A percentile compares a stretch with the other conserved stretches of the same genome.
phyloP scores from a whole-genome alignment of 2,113 vertebrate genomes.

The Coracopsis vasa region DNA sequence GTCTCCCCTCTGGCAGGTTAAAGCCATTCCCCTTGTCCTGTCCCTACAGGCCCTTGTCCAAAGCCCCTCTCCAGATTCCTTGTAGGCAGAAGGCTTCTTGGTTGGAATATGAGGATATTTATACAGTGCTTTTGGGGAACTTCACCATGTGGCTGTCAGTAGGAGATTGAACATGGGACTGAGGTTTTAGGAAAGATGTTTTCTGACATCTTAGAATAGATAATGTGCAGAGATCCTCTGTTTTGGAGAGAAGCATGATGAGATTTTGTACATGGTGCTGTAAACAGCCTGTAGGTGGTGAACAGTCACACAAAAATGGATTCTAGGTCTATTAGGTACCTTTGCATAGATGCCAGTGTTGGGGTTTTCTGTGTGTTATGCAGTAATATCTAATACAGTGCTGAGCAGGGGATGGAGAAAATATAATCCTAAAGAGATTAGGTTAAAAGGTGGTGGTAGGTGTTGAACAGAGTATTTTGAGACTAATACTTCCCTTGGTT shows the following conservation, averaged over 20 bases:
- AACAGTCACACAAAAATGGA: fast-evolving
- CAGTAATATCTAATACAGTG: not conserved
- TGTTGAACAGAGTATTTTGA: not conserved
- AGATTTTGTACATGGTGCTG: not conserved
- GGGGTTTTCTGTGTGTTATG: not conserved
- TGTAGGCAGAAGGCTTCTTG: not conserved
- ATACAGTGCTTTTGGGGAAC: not conserved
- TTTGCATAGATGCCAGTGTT: not conserved
- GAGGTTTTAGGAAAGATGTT: not conserved
- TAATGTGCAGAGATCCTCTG: not conserved
- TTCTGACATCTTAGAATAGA: not conserved
- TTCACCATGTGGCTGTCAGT: not conserved
- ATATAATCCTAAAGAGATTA: not conserved
- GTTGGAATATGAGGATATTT: not conserved
- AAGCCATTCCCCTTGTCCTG: not conserved
- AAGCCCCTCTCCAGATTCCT: not conserved
- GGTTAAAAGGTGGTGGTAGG: not conserved
- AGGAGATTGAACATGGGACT: not conserved
- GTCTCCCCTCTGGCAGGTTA: not conserved
- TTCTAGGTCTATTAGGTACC: not conserved
- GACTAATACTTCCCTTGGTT: fast-evolving
- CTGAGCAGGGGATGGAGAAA: not conserved
- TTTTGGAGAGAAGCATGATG: not conserved
- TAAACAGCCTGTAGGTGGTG: not conserved
- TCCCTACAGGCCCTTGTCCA: not conserved